phyloP scores from a whole-genome alignment of 2,888 invertebrate species.

The Calliphora vomitoria region DNA sequence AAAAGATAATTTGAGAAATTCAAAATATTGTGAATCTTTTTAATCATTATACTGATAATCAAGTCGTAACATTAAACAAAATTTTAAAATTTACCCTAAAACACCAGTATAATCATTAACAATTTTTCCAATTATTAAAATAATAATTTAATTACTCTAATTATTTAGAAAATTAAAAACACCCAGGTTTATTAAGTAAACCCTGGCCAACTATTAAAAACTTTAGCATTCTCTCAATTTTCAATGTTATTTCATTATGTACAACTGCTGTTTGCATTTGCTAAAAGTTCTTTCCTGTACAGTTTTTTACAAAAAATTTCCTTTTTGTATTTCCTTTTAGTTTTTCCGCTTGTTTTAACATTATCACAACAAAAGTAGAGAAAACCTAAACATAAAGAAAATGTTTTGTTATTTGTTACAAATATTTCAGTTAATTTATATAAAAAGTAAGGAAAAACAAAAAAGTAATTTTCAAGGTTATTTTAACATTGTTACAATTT shows the following conservation, averaged over 20 bases:
- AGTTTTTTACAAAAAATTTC: conserved; percentile 44
- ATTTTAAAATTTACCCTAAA: no score
- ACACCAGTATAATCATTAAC: not conserved
- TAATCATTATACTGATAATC: no score
- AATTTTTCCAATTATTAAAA: not conserved
- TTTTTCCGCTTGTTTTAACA: conserved; percentile 68
- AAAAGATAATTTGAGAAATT: no score
- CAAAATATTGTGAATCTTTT: no score
- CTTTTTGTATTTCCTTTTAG: conserved; percentile 58
- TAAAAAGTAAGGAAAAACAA: not conserved
- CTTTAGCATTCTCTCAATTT: not conserved
- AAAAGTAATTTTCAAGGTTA: conserved; percentile 66
- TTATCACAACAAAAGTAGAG: conserved; percentile 18
- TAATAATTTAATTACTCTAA: not conserved
- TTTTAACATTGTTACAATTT: conserved; percentile 53
- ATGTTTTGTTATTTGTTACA: conserved; percentile 30
- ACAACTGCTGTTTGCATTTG: conserved; percentile 6
- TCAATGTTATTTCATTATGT: not conserved
- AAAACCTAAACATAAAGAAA: not conserved
- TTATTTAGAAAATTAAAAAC: not conserved
- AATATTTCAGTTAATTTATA: conserved; percentile 15
- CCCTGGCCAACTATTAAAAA: not conserved
- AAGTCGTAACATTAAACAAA: no score
- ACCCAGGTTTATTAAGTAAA: conserved; percentile 18
- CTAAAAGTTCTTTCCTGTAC: conserved; percentile 30